phyloP scores from a whole-genome alignment of 2,888 invertebrate species.

The Lathronympha strigana region DNA sequence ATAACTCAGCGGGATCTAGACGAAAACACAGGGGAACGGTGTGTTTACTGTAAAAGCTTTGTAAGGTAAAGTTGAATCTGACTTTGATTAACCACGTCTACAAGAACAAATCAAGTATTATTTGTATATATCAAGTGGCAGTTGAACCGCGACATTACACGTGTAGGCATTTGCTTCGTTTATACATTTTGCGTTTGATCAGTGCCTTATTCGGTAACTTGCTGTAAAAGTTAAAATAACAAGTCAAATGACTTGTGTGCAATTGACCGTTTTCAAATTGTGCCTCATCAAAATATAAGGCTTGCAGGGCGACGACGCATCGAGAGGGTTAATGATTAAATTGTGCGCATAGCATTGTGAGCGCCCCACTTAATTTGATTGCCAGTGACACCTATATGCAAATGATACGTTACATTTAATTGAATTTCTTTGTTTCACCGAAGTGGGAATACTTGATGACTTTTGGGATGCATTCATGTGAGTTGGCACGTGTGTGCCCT shows the following conservation, averaged over 20 bases:
- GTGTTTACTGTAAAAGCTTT: constrained; percentile 40
- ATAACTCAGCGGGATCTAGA: constrained; percentile 52
- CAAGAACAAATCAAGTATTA: constrained; percentile 15
- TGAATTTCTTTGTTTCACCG: constrained; percentile 77
- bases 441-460: constrained; percentile 61
- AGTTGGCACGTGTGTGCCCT: constrained; percentile 10
- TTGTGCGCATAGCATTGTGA: constrained; percentile 73
- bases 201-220: neutral
- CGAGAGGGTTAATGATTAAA: constrained; percentile 73
- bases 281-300: constrained; percentile 43
- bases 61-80: constrained; percentile 35
- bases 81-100: constrained; percentile 34
- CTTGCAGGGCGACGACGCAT: constrained; percentile 59
- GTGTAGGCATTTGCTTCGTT: neutral
- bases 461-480: constrained; percentile 53
- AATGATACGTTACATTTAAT: constrained; percentile 77
- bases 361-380: constrained; percentile 77
- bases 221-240: neutral
- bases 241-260: neutral
- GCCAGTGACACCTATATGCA: constrained; percentile 79
- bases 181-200: no score
- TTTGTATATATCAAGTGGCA: constrained; percentile 42
- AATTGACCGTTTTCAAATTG: neutral
- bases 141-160: neutral
- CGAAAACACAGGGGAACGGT: constrained; percentile 41